Evolutionary conservation across 2,797 vertebrate genomes (phyloP).

Genomic region (Microhierax caerulescens): DNA sequence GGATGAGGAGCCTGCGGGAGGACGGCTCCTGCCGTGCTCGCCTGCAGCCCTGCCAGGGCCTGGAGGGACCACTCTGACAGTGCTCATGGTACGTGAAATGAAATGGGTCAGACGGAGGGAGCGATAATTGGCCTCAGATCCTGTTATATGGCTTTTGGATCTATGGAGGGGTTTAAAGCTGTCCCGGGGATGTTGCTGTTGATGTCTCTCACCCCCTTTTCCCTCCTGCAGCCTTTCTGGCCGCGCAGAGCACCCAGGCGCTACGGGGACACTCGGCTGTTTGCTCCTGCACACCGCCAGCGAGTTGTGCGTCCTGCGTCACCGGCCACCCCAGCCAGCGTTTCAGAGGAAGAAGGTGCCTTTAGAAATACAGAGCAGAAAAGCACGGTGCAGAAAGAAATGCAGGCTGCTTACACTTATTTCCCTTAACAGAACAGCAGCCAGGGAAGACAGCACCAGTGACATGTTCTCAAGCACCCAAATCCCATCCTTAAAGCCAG

Average conservation of each 20-base stretch:
- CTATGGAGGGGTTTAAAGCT: conserved; percentile 70
- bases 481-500: neutral
- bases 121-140: conserved; percentile 64
- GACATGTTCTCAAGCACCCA: neutral
- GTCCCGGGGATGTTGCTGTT: conserved; percentile 74
- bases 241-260: neutral
- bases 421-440: neutral
- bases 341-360: neutral
- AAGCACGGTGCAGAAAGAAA: neutral
- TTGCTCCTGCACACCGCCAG: neutral
- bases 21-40: neutral
- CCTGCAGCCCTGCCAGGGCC: conserved; percentile 6
- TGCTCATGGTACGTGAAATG: conserved; percentile 62
- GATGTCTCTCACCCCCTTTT: neutral
- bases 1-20: neutral
- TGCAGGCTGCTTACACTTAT: neutral
- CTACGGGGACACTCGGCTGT: neutral
- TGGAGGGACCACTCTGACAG: conserved; percentile 58
- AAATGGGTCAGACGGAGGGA: conserved; percentile 62
- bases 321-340: neutral
- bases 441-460: neutral
- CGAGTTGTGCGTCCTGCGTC: neutral
- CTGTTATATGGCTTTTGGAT: conserved; percentile 76
- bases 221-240: neutral
- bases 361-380: conserved; percentile 4